These are phyloP conservation scores for Apostichopus parvimensis DNA, from an alignment of 35 echinoderm and acorn worm genomes.

Conservation along the genomic window DNA sequence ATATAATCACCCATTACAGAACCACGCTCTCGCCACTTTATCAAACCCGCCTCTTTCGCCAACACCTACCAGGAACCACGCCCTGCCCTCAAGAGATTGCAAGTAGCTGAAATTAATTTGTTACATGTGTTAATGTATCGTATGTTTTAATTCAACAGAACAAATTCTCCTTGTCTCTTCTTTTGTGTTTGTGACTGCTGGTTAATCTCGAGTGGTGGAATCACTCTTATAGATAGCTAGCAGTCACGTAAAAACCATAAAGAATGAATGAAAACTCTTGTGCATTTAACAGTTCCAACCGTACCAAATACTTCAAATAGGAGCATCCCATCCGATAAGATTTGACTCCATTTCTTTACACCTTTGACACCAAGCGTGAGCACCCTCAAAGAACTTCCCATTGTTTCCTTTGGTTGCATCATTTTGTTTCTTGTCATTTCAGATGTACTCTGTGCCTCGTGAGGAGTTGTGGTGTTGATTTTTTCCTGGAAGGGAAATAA, in stretches of 20 bases:
- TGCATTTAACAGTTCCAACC: background rate
- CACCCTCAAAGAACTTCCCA: background rate
- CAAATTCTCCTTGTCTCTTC: background rate
- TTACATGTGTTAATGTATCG: too few species aligned
- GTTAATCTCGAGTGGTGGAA: background rate
- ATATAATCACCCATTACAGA: too few species aligned
- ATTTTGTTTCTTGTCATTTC: background rate
- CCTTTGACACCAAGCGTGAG: constrained; percentile 45
- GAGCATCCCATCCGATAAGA: constrained; percentile 35
- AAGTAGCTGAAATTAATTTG: too few species aligned
- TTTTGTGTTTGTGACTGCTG: background rate
- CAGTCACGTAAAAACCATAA: too few species aligned
- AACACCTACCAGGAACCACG: too few species aligned
- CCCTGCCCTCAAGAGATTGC: too few species aligned
- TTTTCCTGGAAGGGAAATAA: background rate
- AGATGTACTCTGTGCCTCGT: background rate
- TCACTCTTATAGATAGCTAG: too few species aligned
- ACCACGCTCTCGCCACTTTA: too few species aligned
- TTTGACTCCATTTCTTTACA: constrained; percentile 54
- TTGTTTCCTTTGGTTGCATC: background rate
- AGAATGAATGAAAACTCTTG: background rate
- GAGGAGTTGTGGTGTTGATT: background rate
- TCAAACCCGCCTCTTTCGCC: too few species aligned
- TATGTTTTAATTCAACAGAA: too few species aligned
- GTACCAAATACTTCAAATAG: constrained; percentile 56